Evolutionary conservation across 2,797 vertebrate genomes (phyloP).

Genomic region (Bovichtus variegatus): DNA sequence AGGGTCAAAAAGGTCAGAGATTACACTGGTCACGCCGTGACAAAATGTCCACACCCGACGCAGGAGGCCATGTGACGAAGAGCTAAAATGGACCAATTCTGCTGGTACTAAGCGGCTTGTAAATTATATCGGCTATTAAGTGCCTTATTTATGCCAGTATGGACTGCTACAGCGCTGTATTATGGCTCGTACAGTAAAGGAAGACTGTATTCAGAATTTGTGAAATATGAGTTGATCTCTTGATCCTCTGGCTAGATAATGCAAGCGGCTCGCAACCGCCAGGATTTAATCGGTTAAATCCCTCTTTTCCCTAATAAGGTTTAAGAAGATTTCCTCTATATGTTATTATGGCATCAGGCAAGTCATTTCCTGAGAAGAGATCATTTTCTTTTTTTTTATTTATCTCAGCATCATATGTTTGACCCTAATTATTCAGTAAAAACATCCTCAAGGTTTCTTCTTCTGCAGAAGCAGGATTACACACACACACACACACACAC

Average conservation of each 20-base stretch:
- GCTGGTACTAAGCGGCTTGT: constrained; percentile 15
- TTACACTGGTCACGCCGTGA: neutral
- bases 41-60: neutral
- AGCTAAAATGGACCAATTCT: neutral
- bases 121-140: constrained; percentile 25
- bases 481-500: too few relatives aligned
- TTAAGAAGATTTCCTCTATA: constrained; percentile 71
- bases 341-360: constrained; percentile 35
- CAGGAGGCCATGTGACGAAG: neutral
- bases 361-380: constrained; percentile 23
- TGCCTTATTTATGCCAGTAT: neutral
- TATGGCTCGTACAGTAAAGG: neutral
- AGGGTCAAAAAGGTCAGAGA: constrained; percentile 27
- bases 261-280: constrained; percentile 48
- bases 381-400: neutral
- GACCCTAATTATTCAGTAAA: constrained; percentile 9
- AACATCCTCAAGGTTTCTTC: neutral
- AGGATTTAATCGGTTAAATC: constrained; percentile 67
- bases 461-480: neutral
- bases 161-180: neutral
- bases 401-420: constrained; percentile 16
- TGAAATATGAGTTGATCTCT: constrained; percentile 56
- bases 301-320: constrained; percentile 56
- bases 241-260: constrained; percentile 56
- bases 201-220: constrained; percentile 5